These are phyloP conservation scores for Cyprinodon diabolis DNA, from an alignment of 2,797 vertebrate species.

Conservation along the genomic window DNA sequence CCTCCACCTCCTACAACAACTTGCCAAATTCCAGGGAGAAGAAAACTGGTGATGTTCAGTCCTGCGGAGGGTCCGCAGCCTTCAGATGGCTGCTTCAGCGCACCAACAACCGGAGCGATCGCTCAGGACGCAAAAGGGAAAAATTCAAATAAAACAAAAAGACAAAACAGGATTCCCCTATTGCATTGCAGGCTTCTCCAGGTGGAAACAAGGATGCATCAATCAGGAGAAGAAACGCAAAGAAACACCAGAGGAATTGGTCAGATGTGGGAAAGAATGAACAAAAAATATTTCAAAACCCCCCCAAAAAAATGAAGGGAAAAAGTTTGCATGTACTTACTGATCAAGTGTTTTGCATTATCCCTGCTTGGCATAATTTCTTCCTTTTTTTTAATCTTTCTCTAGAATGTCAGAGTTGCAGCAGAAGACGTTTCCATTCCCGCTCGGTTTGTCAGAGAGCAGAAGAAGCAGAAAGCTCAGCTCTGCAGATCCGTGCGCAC, in stretches of 20 bases:
- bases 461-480: conserved; percentile 54
- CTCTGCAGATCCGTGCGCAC: conserved; percentile 69
- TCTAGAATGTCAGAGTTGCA: conserved; percentile 68
- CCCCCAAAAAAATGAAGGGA: conserved; percentile 20
- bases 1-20: conserved; percentile 43
- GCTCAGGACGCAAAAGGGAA: conserved; percentile 15
- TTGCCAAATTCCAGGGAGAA: conserved; percentile 27
- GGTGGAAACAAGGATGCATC: conserved; percentile 1
- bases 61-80: conserved; percentile 31
- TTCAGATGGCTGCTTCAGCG: conserved; percentile 20
- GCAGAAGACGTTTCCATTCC: conserved; percentile 65
- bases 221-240: conserved; percentile 8
- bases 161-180: conserved; percentile 1
- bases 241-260: conserved; percentile 8
- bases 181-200: conserved; percentile 10
- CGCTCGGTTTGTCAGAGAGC: conserved; percentile 37
- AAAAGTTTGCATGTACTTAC: conserved; percentile 82
- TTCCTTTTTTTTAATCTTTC: conserved; percentile 50
- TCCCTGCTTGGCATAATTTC: conserved; percentile 72
- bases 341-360: conserved; percentile 62
- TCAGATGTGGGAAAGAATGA: conserved; percentile 32
- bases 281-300: background rate
- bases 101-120: conserved; percentile 19
- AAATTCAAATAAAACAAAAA: conserved; percentile 1
- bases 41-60: background rate